Conservation (phyloP, 1,140 invertebrate genomes). For the Ooceraea biroi region DNA sequence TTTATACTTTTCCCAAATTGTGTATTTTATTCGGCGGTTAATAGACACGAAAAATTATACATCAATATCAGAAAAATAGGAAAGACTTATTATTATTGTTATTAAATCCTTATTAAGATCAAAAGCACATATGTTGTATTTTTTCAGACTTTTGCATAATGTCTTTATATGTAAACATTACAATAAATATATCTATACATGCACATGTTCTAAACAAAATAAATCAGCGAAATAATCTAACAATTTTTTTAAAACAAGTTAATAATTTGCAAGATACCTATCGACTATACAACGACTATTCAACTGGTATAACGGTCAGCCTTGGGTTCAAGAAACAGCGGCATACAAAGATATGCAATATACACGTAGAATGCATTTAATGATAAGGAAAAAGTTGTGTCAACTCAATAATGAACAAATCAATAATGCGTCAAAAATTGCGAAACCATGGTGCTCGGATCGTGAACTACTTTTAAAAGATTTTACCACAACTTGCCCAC, state of each 20-base stretch:
- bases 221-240: background rate
- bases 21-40: too few relatives aligned
- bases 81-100: too few relatives aligned
- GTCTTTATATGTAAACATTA: too few relatives aligned
- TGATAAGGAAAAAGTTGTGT: constrained; percentile 79
- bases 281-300: constrained; percentile 84
- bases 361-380: constrained; percentile 84
- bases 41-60: too few relatives aligned
- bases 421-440: constrained; percentile 67
- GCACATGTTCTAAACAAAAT: background rate
- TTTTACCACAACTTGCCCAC: constrained; percentile 69
- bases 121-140: too few relatives aligned
- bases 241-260: background rate
- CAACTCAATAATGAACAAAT: constrained; percentile 68
- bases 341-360: constrained; percentile 83
- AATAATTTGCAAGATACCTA: constrained; percentile 82
- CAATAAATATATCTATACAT: too few relatives aligned
- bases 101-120: too few relatives aligned
- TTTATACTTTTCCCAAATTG: too few relatives aligned
- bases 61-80: too few relatives aligned
- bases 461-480: constrained; percentile 66
- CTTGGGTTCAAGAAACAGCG: constrained; percentile 82
- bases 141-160: too few relatives aligned
- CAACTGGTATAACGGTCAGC: constrained; percentile 86
- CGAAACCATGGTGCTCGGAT: constrained; percentile 86